phyloP scores from a whole-genome alignment of 2,888 invertebrate species.

The Pristionchus maxplancki region DNA sequence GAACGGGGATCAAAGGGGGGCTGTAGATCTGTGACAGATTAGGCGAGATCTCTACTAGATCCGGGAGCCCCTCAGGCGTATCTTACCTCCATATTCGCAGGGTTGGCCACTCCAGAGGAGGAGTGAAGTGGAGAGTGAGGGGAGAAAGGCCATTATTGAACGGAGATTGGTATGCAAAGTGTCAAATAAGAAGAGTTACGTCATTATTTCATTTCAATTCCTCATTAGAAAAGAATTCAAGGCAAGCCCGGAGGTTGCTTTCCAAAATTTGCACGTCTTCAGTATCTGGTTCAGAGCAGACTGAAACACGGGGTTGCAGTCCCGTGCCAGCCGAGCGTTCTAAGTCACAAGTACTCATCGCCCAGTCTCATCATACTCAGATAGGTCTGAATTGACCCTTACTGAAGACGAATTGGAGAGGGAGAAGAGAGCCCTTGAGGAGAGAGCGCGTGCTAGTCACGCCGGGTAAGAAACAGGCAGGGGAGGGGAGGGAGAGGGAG shows the following conservation, averaged over 20 bases:
- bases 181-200: too few relatives aligned
- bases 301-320: constrained; percentile 61
- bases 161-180: background rate
- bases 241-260: background rate
- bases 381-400: constrained; percentile 67
- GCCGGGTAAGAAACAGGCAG: background rate
- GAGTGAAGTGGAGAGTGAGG: background rate
- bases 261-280: constrained; percentile 37
- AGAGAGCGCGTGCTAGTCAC: background rate
- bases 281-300: constrained; percentile 63
- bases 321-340: constrained; percentile 61
- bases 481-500: constrained; percentile 26
- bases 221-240: background rate
- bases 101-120: background rate
- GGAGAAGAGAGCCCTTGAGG: background rate
- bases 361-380: constrained; percentile 66
- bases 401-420: constrained; percentile 59
- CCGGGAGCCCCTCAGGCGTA: background rate
- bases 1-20: constrained; percentile 13
- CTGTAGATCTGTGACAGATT: constrained; percentile 37
- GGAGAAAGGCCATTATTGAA: background rate
- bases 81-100: background rate
- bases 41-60: constrained; percentile 3
- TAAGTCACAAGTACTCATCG: constrained; percentile 66
- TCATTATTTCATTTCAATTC: too few relatives aligned